phyloP scores from a whole-genome alignment of 2,797 vertebrate species.

The Acrossocheilus fasciatus region DNA sequence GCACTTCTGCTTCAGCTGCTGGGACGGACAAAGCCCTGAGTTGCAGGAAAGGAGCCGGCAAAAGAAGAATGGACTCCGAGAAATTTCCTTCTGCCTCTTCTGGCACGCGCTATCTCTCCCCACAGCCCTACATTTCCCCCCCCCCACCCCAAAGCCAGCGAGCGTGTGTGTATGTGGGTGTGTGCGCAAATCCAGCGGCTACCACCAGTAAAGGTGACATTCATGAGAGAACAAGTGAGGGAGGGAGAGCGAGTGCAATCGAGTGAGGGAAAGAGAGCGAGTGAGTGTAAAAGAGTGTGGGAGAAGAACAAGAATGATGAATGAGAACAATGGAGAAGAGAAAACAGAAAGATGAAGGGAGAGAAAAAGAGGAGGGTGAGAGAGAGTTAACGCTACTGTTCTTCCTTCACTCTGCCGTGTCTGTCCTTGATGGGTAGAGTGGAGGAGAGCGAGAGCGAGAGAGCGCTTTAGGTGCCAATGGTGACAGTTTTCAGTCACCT shows the following conservation, averaged over 20 bases:
- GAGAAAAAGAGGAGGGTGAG: slow-evolving; percentile 42
- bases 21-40: slow-evolving; percentile 59
- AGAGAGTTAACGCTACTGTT: slow-evolving; percentile 53
- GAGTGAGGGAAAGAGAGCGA: slow-evolving; percentile 34
- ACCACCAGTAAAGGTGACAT: slow-evolving; percentile 86
- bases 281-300: slow-evolving; percentile 38
- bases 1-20: slow-evolving; percentile 65
- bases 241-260: slow-evolving; percentile 49
- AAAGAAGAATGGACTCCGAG: slow-evolving; percentile 69
- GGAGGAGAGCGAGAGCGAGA: slow-evolving; percentile 42
- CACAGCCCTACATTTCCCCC: slow-evolving; percentile 53
- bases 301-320: slow-evolving; percentile 50
- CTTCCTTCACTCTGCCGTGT: slow-evolving; percentile 52
- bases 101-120: slow-evolving; percentile 72
- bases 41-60: slow-evolving; percentile 69
- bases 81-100: slow-evolving; percentile 79
- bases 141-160: slow-evolving; percentile 77
- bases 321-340: slow-evolving; percentile 52
- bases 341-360: slow-evolving; percentile 40
- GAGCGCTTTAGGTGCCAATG: slow-evolving; percentile 68
- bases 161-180: slow-evolving; percentile 67
- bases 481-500: slow-evolving; percentile 75
- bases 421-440: slow-evolving; percentile 59
- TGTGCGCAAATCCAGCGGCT: slow-evolving; percentile 76
- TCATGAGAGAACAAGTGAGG: slow-evolving; percentile 76